Conservation (phyloP, 2,888 invertebrate species). For the Tridacna crocea region DNA sequence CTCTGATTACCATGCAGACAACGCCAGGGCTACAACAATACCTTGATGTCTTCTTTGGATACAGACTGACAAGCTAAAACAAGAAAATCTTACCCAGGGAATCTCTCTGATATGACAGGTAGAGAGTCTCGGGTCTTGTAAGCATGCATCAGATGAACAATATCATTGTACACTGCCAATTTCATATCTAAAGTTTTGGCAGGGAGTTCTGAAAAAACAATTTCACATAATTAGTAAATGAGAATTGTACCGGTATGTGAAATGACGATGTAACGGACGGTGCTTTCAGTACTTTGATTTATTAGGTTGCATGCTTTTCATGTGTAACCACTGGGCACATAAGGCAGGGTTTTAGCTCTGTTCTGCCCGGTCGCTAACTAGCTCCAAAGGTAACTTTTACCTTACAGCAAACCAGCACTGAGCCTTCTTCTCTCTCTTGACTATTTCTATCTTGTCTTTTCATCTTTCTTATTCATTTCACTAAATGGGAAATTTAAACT, state of each 20-base stretch:
- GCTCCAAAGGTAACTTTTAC: not conserved
- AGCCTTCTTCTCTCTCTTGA: not conserved
- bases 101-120: slow-evolving; percentile 60
- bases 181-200: slow-evolving; percentile 57
- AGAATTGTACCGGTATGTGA: no score
- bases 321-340: not conserved
- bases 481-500: not conserved
- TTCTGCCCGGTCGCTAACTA: not conserved
- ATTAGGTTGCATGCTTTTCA: not conserved
- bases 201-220: not conserved
- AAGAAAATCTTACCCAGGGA: slow-evolving; percentile 64
- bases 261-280: slow-evolving; percentile 47
- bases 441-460: not conserved
- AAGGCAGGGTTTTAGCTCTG: slow-evolving; percentile 1
- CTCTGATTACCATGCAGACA: no score
- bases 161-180: slow-evolving; percentile 69
- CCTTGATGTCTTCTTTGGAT: no score
- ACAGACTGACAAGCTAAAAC: no score
- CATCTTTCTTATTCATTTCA: not conserved
- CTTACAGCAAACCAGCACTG: not conserved
- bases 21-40: no score
- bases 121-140: slow-evolving; percentile 68
- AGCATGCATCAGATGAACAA: slow-evolving; percentile 65
- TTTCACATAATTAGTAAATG: no score
- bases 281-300: not conserved